phyloP scores from a whole-genome alignment of 1,140 invertebrate genomes.

The Drosophila mojavensis region DNA sequence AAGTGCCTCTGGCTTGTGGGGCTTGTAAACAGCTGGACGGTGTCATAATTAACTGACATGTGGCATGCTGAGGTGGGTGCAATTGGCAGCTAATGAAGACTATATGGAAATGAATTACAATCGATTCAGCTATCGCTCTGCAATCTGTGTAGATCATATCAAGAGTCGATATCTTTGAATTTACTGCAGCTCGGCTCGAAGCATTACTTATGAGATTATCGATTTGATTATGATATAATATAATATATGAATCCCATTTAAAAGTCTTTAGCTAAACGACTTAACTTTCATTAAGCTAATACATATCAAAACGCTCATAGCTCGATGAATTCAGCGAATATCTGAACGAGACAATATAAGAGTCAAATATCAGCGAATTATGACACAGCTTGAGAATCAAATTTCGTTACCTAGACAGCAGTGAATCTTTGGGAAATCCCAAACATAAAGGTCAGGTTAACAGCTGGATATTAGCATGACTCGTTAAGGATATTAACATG shows the following conservation, averaged over 20 bases:
- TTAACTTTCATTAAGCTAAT: too few relatives aligned
- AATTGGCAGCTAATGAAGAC: slow-evolving; percentile 56
- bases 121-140: slow-evolving; percentile 16
- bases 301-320: neutral
- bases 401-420: neutral
- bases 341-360: neutral
- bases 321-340: neutral
- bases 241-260: too few relatives aligned
- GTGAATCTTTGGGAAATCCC: slow-evolving; percentile 10
- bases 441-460: slow-evolving; percentile 5
- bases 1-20: slow-evolving; percentile 51
- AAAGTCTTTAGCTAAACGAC: neutral
- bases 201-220: neutral
- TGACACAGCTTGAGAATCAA: slow-evolving; percentile 9
- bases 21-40: slow-evolving; percentile 55
- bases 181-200: neutral
- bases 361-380: neutral
- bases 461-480: neutral
- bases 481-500: neutral
- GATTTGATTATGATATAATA: too few relatives aligned
- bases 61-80: slow-evolving; percentile 20
- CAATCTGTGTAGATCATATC: neutral
- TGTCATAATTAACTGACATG: slow-evolving; percentile 50
- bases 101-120: slow-evolving; percentile 17
- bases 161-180: neutral